These are phyloP conservation scores for Crioceris asparagi DNA, from an alignment of 2,888 invertebrate genomes.

Conservation along the genomic window DNA sequence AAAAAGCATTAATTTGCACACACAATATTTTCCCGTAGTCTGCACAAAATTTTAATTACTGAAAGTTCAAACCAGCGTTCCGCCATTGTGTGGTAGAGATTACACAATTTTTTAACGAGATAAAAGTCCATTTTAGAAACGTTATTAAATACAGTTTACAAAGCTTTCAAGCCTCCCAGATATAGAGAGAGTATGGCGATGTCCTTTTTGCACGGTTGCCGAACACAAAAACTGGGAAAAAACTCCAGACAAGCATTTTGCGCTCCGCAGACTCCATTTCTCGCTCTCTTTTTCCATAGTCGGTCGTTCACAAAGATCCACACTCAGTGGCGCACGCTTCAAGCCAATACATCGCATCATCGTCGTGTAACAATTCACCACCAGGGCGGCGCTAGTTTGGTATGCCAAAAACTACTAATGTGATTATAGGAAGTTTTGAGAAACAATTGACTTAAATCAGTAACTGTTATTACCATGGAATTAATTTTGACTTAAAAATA, in stretches of 20 bases:
- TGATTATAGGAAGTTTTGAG: too few relatives aligned
- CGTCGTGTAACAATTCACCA: too few relatives aligned
- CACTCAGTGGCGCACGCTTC: too few relatives aligned
- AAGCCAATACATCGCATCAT: too few relatives aligned
- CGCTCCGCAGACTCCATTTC: slow-evolving; percentile 25
- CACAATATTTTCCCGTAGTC: slow-evolving; percentile 13
- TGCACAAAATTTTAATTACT: slow-evolving; percentile 20
- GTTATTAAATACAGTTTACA: slow-evolving; percentile 32
- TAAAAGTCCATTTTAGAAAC: slow-evolving; percentile 29
- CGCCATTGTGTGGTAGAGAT: slow-evolving; percentile 22
- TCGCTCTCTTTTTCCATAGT: too few relatives aligned
- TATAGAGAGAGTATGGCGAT: too few relatives aligned
- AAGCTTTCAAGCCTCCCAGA: slow-evolving; percentile 26
- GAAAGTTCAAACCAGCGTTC: slow-evolving; percentile 12
- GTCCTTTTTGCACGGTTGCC: slow-evolving; percentile 29
- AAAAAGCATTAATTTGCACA: slow-evolving; percentile 1
- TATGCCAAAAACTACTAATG: too few relatives aligned
- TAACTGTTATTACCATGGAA: too few relatives aligned
- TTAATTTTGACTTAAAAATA: too few relatives aligned
- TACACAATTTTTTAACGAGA: slow-evolving; percentile 31
- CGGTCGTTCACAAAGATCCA: too few relatives aligned
- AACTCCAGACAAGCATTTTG: slow-evolving; percentile 22
- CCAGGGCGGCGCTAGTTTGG: too few relatives aligned
- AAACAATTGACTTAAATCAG: too few relatives aligned
- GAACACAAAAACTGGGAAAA: slow-evolving; percentile 21